Evolutionary conservation across 2,888 invertebrate genomes (phyloP), one percentile per base, ranked within the genome.

Genomic region (Brachynemurus nebulosus): DNA sequence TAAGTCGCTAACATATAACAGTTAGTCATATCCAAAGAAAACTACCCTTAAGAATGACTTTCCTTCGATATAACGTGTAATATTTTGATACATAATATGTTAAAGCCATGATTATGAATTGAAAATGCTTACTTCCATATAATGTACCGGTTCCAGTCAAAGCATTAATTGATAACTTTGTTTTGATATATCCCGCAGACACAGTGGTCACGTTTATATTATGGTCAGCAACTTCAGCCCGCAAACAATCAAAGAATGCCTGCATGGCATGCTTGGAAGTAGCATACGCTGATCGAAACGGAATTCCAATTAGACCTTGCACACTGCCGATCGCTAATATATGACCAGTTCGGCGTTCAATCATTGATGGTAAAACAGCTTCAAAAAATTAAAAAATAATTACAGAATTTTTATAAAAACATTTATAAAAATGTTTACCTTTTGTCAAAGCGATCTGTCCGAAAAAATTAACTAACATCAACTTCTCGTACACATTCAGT

Each of bases 401-500:
- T 6, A 20, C 2, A 16, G 6, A 18, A 19, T 14, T 21, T 19
- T 17, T 23, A 23, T 20, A 3, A 20, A 1, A 3, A 1, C n/a
- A 12, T 45, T 4, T 19, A 18, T 16, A 2, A 36, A 36, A 12
- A n/a, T 11, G 14, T 52, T 57, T 68, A 88, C 92, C 86, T 80
- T 91, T 92, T 1, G 92, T 90, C 19, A 97, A 65, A 25, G 85
- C 86, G 44, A 95, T 78, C 51, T 91, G 76, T 12, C 95, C 95
- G 68, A 97, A 91, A 64, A 90, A 97, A 69, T 98, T 98, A 6
- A 92, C 80, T 27, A 77, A 67, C 95, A 97, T 95, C 35, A 96
- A 72, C 67, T 81, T 79, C 47, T 80, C 71, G 62, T 91, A 84
- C 8, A 95, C 88, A 59, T 86, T 82, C 30, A 88, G 63, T 34